Base-by-base conservation (phyloP, 2,888 invertebrate genomes). In the Dynastes maya region DNA sequence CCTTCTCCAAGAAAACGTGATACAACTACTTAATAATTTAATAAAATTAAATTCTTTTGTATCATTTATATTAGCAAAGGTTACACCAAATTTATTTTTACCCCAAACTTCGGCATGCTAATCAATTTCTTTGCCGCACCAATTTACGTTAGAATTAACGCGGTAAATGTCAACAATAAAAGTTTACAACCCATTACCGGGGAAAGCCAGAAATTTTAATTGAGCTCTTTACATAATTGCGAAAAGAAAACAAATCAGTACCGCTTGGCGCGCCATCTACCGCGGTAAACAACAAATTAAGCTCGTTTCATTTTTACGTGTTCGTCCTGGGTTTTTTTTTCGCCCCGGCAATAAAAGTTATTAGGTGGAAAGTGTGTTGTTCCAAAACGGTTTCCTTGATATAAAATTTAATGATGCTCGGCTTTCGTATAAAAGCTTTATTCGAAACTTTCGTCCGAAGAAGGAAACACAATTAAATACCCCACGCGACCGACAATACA, bases 331-430 rank as follows among this genome's bases (percentile, higher is more conserved):
- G 22, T 40, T 37, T 40, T 71, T 55, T 40, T 16, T 53, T 32
- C 45, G 45, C 11, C 45, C 37, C 13, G 11, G 40, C 58, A 72
- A 72, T 72, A 72, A 72, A 72, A 72, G 55, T 72, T 72, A 72
- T 72, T 72, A 72, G 58, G 72, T 72, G 72, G 72, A 72, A 72
- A 72, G 72, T 58, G 72, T 22, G 72, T 72, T 72, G 58, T 72
- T 58, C 58, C 72, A 40, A 58, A 72, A 58, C 72, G 37, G 72
- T 58, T 70, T 70, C 70, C 53, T 70, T 37, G 40, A 58, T 61
- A 61, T 72, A 72, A 72, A 58, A 72, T 72, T 72, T 72, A 72
- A 72, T 58, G 58, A 61, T 58, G 40, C 58, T 40, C 40, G 72
- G 58, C 40, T 72, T 58, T 37, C 16, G 40, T 72, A 49, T 45